Base-by-base conservation (phyloP, 2,797 vertebrate species). In the Melanotaenia boesemani region DNA sequence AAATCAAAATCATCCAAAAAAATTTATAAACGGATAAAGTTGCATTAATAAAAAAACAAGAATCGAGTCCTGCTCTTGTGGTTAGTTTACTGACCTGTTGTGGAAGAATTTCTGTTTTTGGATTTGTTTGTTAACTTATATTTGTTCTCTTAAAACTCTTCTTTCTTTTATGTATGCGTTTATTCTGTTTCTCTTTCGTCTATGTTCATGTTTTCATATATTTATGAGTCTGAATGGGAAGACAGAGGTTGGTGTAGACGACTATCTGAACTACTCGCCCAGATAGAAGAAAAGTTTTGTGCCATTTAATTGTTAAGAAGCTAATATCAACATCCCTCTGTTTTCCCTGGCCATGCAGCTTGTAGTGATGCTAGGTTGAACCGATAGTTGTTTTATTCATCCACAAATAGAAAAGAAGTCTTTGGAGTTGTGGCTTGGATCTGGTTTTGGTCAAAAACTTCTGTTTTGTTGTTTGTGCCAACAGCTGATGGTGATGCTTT, bases 31-130 rank as follows among this genome's bases (percentile, higher is more conserved):
- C 88, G 90, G 86, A 87, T 89, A 90, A 87, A 83, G 60, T 66
- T 67, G 70, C 10, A 0, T 60, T 57, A 86, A 93, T 92, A 93
- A 93, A 93, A 93, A 88, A 50, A 2, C 84, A 94, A 93, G 93
- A 86, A 79, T 81, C 84, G 76, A 82, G 89, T 28, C 37, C 37
- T 13, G 12, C 12, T 3, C 12, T 39, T 13, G 37, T 3, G 37
- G 36, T 37, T 9, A 6, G 36, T 37, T 37, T 7, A 32, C 32
- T 32, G 32, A 32, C 32, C 32, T 9, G 5, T 6, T 34, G 32
- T 34, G 9, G 37, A 10, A 12, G 37, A 12, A 39, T 39, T 39
- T 39, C 12, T 39, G 12, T 39, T 12, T 39, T 13, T 32, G 32
- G 32, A 32, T 32, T 28, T 71, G 28, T 32, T 57, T 46, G 86